Percentiles rank a stretch among this genome's conserved stretches.
phyloP scores from a whole-genome alignment of 2,888 invertebrate genomes.

The Pristionchus exspectatus region DNA sequence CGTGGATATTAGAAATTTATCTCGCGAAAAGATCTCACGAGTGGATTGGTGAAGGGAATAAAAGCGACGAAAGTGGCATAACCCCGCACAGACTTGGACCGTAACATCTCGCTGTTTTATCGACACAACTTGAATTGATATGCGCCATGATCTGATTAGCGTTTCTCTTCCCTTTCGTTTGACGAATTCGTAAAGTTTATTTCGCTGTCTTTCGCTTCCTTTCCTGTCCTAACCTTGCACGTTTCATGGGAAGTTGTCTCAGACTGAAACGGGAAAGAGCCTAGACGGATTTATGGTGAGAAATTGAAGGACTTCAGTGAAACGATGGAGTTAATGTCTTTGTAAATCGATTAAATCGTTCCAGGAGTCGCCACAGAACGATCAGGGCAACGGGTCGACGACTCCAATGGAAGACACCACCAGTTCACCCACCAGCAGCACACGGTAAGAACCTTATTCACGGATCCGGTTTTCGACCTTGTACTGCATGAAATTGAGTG shows the following conservation, averaged over 20 bases:
- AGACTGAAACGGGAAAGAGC: background rate
- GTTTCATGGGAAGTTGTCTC: background rate
- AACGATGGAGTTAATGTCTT: background rate
- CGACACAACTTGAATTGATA: background rate
- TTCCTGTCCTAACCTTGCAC: background rate
- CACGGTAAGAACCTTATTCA: background rate
- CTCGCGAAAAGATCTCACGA: too few species aligned
- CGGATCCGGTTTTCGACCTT: too few species aligned
- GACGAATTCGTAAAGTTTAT: background rate
- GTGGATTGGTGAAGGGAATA: background rate
- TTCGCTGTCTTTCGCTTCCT: background rate
- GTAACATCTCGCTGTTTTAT: background rate
- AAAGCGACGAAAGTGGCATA: background rate
- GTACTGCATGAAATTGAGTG: background rate
- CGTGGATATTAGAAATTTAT: too few species aligned
- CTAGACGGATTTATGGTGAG: background rate
- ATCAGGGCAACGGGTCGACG: slow-evolving; percentile 32
- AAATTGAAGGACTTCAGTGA: background rate
- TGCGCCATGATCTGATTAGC: slow-evolving; percentile 8
- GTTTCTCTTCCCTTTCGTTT: background rate
- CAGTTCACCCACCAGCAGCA: slow-evolving; percentile 29
- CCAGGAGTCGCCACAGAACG: slow-evolving; percentile 28
- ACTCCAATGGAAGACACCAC: slow-evolving; percentile 42
- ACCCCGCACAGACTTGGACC: background rate
- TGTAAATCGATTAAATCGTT: background rate